Evolutionary conservation across 2,113 vertebrate species (phyloP).

Genomic region (Pseudopodoces humilis): DNA sequence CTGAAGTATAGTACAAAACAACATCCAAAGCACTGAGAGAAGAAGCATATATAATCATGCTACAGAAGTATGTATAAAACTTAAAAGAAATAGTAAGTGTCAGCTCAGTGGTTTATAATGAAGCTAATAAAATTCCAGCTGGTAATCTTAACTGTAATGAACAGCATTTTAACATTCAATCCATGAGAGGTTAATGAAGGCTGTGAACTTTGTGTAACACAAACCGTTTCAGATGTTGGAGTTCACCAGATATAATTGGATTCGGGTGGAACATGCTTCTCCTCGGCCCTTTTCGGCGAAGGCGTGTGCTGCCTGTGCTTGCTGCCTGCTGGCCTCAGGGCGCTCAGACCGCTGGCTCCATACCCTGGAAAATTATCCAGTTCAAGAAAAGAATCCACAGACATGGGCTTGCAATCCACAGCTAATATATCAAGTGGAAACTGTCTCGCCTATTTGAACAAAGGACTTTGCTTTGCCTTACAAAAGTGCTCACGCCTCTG

Average conservation of each 20-base stretch:
- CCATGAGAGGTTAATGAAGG: conserved; percentile 79
- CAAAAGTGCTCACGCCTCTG: fast-evolving
- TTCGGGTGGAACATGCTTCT: conserved; percentile 78
- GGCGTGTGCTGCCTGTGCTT: conserved; percentile 77
- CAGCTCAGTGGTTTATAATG: conserved; percentile 77
- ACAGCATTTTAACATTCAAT: conserved; percentile 73
- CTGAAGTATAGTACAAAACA: conserved; percentile 69
- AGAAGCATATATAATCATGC: conserved; percentile 67
- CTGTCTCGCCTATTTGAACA: not conserved
- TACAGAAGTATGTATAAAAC: conserved; percentile 70
- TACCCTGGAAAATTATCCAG: conserved; percentile 81
- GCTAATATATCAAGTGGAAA: conserved; percentile 56
- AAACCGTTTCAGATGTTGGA: conserved; percentile 73
- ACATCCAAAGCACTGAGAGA: conserved; percentile 68
- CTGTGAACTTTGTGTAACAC: conserved; percentile 74
- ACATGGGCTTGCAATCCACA: not conserved
- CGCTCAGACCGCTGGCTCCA: conserved; percentile 71
- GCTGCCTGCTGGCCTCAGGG: conserved; percentile 75
- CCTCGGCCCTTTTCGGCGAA: conserved; percentile 75
- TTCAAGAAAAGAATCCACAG: conserved; percentile 64
- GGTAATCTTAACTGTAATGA: conserved; percentile 73
- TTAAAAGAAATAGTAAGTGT: conserved; percentile 77
- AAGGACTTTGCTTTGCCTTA: not conserved
- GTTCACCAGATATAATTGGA: conserved; percentile 91
- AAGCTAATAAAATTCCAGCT: conserved; percentile 78